Percentiles rank a stretch among this genome's conserved stretches.
Conservation (phyloP, 2,797 vertebrate genomes). For the Eurystomus glaucurus region DNA sequence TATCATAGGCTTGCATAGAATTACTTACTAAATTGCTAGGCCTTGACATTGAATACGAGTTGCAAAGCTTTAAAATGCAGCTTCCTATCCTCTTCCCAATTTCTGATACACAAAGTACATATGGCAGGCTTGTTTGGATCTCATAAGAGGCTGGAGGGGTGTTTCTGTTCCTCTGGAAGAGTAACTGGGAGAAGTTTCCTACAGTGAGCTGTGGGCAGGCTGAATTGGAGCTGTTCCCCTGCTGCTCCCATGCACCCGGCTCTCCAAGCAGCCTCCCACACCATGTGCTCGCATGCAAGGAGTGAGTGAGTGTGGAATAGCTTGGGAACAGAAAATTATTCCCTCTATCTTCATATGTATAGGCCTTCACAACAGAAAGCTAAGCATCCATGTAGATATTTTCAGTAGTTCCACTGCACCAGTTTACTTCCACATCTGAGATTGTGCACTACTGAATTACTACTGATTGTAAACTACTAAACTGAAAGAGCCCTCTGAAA, state of each 20-base stretch:
- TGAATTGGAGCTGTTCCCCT: not conserved
- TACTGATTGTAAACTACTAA: not conserved
- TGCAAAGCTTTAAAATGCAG: conserved; percentile 16
- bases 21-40: not conserved
- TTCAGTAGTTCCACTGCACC: not conserved
- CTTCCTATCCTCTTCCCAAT: not conserved
- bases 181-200: not conserved
- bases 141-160: not conserved
- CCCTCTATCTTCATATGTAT: not conserved
- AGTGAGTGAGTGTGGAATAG: accelerated
- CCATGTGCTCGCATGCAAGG: accelerated
- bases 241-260: not conserved
- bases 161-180: not conserved
- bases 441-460: not conserved
- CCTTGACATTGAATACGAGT: not conserved
- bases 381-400: not conserved
- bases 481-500: not conserved
- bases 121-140: not conserved
- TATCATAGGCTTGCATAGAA: not conserved
- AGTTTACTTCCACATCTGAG: not conserved
- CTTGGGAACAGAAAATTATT: not conserved
- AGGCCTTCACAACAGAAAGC: not conserved
- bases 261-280: not conserved
- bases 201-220: not conserved
- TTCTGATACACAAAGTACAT: not conserved